Evolutionary conservation across 2,113 vertebrate species (phyloP), one percentile per base, ranked within the genome.

Genomic region (Todiramphus saurophagus): DNA sequence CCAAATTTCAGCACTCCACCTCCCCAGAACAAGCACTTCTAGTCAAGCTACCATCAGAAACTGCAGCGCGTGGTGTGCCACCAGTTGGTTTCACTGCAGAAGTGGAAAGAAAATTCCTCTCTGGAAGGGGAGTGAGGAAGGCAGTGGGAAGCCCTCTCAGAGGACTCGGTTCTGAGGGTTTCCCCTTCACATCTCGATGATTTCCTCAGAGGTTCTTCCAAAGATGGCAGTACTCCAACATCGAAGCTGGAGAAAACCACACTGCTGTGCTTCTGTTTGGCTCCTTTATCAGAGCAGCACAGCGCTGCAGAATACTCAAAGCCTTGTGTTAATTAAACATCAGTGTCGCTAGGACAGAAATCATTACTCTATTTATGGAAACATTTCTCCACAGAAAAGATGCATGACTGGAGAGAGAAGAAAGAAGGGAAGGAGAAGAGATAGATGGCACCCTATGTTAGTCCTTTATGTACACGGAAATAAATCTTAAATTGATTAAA

Each of bases 161-260:
- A 78, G 46, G n/a, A 79, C 39, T 51, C 10, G 13, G 70, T 93
- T 94, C 81, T 53, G 53, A 87, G 55, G 55, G 62, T 37, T 91
- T 84, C 66, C 75, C 59, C 78, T 86, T 94, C 81, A 62, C 64
- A 33, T 79, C 74, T 79, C n/a, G 5, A 35, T 78, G 33, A 87
- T 80, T 97, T 91, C 44, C 90, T 95, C 69, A 33, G 39, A 91
- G 76, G 62, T 46, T 87, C 60, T 76, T 94, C 87, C 76, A 84
- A 92, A 92, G 83, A 46, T 23, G 4, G 72, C 66, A 56, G 39
- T 23, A 15, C 63, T 74, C 66, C 46, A 67, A 27, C 80, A 80
- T 89, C 79, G 90, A 94, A 96, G 91, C 35, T 9, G 3, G 60
- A 83, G 31, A 30, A 56, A 90, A 92, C 64, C 10, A 4, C 53